Evolutionary conservation across 2,888 invertebrate species (phyloP).

Genomic region (Calliopum simillimum): DNA sequence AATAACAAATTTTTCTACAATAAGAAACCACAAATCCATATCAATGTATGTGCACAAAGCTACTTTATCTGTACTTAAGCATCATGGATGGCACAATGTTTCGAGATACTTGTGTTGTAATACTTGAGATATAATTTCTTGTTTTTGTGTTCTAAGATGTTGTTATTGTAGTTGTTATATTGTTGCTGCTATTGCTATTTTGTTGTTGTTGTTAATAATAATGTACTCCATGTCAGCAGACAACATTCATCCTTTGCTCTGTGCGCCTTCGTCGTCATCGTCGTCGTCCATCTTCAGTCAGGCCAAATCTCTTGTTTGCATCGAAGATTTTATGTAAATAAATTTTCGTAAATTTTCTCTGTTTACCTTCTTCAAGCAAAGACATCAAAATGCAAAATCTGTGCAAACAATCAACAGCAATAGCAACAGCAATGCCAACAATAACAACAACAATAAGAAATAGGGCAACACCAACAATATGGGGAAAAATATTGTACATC

Average conservation of each 20-base stretch:
- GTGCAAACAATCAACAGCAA: background rate
- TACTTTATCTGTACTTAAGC: constrained; percentile 22
- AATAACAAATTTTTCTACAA: background rate
- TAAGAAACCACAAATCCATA: constrained; percentile 21
- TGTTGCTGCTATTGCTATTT: background rate
- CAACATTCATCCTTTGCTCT: too few species aligned
- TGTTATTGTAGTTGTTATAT: background rate
- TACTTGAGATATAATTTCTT: constrained; percentile 13
- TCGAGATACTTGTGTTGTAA: too few species aligned
- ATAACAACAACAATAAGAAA: constrained; percentile 1
- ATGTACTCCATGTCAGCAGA: background rate
- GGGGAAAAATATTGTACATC: background rate
- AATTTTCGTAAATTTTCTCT: constrained; percentile 21
- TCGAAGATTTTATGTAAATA: constrained; percentile 22
- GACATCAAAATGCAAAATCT: constrained; percentile 23
- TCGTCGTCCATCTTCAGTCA: too few species aligned
- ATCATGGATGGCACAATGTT: background rate
- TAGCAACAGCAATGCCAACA: constrained; percentile 6
- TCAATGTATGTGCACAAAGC: too few species aligned
- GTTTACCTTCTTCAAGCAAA: constrained; percentile 12
- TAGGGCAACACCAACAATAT: background rate
- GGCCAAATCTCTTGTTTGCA: background rate
- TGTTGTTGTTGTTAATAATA: background rate
- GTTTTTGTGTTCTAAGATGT: background rate
- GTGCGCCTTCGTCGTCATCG: too few species aligned